These are phyloP conservation scores for Eira barbara DNA, from an alignment of 2,113 vertebrate genomes.

Conservation along the genomic window DNA sequence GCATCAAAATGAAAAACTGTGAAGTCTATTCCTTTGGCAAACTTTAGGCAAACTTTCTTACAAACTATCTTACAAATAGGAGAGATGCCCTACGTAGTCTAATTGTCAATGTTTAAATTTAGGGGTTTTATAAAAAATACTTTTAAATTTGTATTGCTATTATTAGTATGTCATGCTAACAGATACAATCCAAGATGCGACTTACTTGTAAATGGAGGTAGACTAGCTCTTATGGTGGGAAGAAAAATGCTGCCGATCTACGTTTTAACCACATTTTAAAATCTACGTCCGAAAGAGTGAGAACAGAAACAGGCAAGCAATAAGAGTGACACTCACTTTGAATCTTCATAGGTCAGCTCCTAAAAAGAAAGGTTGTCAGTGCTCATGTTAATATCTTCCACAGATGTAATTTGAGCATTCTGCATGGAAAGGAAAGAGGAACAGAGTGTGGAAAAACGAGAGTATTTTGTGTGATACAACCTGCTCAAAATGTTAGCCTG, in stretches of 20 bases:
- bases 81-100: not conserved
- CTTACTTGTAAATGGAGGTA: not conserved
- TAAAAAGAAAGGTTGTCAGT: not conserved
- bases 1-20: not conserved
- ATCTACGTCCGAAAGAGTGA: not conserved
- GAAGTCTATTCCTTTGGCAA: conserved; percentile 2
- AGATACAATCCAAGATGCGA: not conserved
- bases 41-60: not conserved
- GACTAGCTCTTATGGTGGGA: not conserved
- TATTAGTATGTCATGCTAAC: not conserved
- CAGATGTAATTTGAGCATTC: not conserved
- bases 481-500: not conserved
- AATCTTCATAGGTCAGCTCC: not conserved
- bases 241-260: not conserved
- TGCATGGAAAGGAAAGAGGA: not conserved
- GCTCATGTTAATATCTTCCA: not conserved
- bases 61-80: no score
- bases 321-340: not conserved
- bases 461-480: not conserved
- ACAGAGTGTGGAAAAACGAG: not conserved
- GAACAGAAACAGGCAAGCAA: not conserved
- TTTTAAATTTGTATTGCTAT: not conserved
- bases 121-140: not conserved
- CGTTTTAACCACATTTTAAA: conserved; percentile 3
- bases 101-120: not conserved